Evolutionary conservation across 2,797 vertebrate genomes (phyloP), one percentile per base, ranked within the genome.

Genomic region (Sebastes jordani): DNA sequence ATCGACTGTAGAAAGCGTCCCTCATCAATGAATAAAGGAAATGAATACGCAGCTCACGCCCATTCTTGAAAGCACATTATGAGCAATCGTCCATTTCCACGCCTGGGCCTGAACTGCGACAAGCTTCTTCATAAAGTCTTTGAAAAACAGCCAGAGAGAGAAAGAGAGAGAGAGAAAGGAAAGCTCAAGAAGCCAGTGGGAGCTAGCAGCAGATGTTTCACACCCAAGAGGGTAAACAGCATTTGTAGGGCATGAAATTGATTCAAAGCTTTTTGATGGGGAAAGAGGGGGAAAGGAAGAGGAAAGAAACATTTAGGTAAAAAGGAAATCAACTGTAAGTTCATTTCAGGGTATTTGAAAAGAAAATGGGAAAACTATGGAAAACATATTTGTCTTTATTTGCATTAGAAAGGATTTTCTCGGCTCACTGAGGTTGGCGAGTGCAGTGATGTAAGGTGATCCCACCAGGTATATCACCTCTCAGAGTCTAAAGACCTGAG

Each of bases 181-280:
- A 73, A 70, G 64, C 82, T 80, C 56, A 85, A 89, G 80, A 75
- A 85, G 88, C 75, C 84, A 77, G 71, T 67, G 81, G 74, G 75
- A 88, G 82, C 69, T 9, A 68, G 83, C 84, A 90, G 89, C 91
- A 93, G 92, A 92, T 93, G 91, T 91, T 93, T 90, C 88, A 86
- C 89, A 93, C 91, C 90, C 92, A 82, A 91, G 91, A 93, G 93
- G 92, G 92, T 92, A 93, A 95, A 93, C 92, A 94, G 88, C 88
- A 92, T 93, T 95, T 92, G 90, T 92, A 93, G 93, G 89, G 92
- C 94, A 94, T 94, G 91, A 94, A 94, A 94, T 93, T 92, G 93
- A 93, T 93, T 93, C 86, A 91, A 82, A 86, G 89, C 83, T 83
- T 94, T 94, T 88, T 92, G 86, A 93, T 91, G 84, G 85, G 76